phyloP scores from a whole-genome alignment of 2,797 vertebrate genomes.

The Aulostomus chinensis region DNA sequence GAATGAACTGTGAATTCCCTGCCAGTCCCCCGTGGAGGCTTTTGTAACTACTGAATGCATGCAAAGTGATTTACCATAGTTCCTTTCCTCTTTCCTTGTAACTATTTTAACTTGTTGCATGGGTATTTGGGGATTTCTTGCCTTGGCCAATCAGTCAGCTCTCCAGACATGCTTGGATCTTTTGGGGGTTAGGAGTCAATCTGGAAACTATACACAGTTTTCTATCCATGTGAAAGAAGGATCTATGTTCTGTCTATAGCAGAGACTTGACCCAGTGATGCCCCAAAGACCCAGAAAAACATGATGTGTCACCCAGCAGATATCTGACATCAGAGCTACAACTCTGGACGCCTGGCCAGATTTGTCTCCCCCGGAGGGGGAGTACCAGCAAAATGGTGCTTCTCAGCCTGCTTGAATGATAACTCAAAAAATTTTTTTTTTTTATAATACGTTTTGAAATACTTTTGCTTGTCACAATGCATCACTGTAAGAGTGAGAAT shows the following conservation, averaged over 20 bases:
- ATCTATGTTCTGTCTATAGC: constrained; percentile 21
- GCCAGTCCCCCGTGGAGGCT: constrained; percentile 3
- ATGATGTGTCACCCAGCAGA: too few species aligned
- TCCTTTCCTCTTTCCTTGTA: constrained; percentile 3
- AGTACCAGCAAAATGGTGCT: too few species aligned
- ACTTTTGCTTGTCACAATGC: too few species aligned
- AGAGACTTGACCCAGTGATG: constrained; percentile 15
- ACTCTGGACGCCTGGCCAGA: neutral
- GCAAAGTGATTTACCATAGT: constrained; percentile 21
- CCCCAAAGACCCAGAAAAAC: constrained; percentile 14
- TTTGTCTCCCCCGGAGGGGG: too few species aligned
- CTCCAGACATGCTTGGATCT: neutral
- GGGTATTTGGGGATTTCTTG: constrained; percentile 8
- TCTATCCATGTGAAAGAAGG: constrained; percentile 13
- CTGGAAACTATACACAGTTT: neutral
- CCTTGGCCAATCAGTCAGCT: constrained; percentile 5
- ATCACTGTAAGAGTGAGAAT: too few species aligned
- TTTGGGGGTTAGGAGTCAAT: constrained; percentile 6
- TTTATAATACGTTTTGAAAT: too few species aligned
- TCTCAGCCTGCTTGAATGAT: too few species aligned
- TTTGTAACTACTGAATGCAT: constrained; percentile 27
- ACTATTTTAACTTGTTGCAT: constrained; percentile 6
- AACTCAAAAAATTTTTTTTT: too few species aligned
- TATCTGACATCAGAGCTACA: constrained; percentile 36
- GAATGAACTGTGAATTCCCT: constrained; percentile 35